phyloP scores from a whole-genome alignment of 2,888 invertebrate species.

The Xestia xanthographa region DNA sequence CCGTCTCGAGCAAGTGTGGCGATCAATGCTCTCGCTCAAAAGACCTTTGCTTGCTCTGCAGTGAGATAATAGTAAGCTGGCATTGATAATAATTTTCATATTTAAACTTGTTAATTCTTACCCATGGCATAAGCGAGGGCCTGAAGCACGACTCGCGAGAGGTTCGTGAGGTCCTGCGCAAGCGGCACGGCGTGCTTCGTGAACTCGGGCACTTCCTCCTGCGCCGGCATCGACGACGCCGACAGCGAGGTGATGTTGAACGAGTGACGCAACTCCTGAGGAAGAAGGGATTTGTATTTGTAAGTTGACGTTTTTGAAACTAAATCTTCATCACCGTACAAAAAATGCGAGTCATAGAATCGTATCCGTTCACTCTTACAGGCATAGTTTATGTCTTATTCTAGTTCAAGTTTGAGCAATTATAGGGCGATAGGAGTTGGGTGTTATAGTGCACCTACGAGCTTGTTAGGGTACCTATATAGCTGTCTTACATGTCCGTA shows the following conservation, averaged over 20 bases:
- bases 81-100: background rate
- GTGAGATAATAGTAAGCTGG: background rate
- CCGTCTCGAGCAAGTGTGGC: background rate
- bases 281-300: constrained; percentile 29
- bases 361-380: background rate
- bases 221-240: constrained; percentile 91
- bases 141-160: constrained; percentile 92
- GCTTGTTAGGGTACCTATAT: background rate
- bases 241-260: constrained; percentile 92
- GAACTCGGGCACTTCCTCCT: constrained; percentile 93
- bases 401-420: background rate
- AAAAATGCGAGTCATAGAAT: background rate
- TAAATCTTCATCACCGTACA: background rate
- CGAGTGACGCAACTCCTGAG: constrained; percentile 92
- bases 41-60: background rate
- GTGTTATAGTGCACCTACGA: background rate
- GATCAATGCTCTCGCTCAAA: background rate
- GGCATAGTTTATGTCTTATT: background rate
- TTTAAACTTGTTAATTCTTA: constrained; percentile 62
- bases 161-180: constrained; percentile 92
- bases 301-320: background rate
- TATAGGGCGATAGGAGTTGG: background rate
- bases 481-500: background rate
- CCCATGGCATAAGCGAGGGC: constrained; percentile 91
- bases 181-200: constrained; percentile 92